phyloP scores from a whole-genome alignment of 1,140 invertebrate genomes.

The Euschistus heros region DNA sequence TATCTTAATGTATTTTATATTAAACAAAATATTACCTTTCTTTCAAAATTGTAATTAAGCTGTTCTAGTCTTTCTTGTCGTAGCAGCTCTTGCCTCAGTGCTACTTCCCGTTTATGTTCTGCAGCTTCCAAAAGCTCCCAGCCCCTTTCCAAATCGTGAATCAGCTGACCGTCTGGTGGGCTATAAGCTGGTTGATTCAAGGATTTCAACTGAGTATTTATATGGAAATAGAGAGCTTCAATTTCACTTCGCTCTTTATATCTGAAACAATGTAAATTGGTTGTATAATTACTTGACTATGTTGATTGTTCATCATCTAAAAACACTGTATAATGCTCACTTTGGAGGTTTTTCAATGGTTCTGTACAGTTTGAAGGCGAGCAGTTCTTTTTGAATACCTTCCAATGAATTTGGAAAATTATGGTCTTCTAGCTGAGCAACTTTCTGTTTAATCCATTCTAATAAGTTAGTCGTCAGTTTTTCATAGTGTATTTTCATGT shows the following conservation, averaged over 20 bases:
- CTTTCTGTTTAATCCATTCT: slow-evolving; percentile 88
- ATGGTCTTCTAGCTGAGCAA: slow-evolving; percentile 69
- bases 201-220: slow-evolving; percentile 91
- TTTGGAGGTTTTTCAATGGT: slow-evolving; percentile 97
- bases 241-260: slow-evolving; percentile 95
- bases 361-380: slow-evolving; percentile 88
- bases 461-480: slow-evolving; percentile 71
- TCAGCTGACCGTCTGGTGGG: slow-evolving; percentile 80
- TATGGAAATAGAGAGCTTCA: slow-evolving; percentile 91
- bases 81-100: slow-evolving; percentile 79
- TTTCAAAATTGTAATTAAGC: slow-evolving; percentile 90
- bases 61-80: slow-evolving; percentile 90
- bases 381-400: slow-evolving; percentile 82
- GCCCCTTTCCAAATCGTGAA: slow-evolving; percentile 85
- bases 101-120: slow-evolving; percentile 88
- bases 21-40: slow-evolving; percentile 51
- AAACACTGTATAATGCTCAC: slow-evolving; percentile 39
- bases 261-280: slow-evolving; percentile 36
- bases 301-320: neutral
- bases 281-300: neutral
- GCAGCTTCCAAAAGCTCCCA: slow-evolving; percentile 90
- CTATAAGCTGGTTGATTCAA: slow-evolving; percentile 79
- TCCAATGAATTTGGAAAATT: slow-evolving; percentile 92
- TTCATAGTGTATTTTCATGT: slow-evolving; percentile 81
- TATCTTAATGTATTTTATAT: neutral